Base-by-base conservation (phyloP, 2,888 invertebrate genomes). In the Ecdyonurus torrentis region DNA sequence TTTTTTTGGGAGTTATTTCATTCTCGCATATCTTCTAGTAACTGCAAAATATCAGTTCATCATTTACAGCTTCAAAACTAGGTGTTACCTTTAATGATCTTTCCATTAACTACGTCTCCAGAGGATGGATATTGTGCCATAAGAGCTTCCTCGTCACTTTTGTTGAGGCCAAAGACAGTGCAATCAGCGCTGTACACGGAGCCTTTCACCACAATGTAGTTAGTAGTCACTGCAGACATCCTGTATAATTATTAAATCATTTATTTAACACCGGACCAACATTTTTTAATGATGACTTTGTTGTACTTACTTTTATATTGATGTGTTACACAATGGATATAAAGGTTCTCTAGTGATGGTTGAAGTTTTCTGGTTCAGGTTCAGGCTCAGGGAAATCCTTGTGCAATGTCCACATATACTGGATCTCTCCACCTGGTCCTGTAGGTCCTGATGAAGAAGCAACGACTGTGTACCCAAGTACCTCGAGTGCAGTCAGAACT, bases 381-480 rank as follows among this genome's bases (percentile, higher is more conserved):
- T 91, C 91, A 63, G 89, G 90, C 71, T 88, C 88, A 55, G 84
- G 79, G 74, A 91, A 91, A 70, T 91, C 90, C 74, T 89, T 89
- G 79, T 90, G 84, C 88, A 91, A 89, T 76, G 91, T 92, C 91
- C 91, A 91, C 87, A 91, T 90, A 71, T 91, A 91, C 73, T 91
- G 91, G 55, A 55, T 55, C 79, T 89, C 89, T 73, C 89, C 89
- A 73, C 90, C 89, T 75, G 89, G 89, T 74, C 89, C 89, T 23
- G 90, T 87, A 66, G 88, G 85, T 62, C 89, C 89, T 63, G 89
- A 89, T 66, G 90, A 89, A 19, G 90, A 90, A 64, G 91, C 89
- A 61, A 91, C 89, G 63, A 91, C 90, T 77, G 88, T 87, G 76
- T 91, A 92, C 61, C 91, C 91, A 69, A 92, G 80, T 65, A 91